Evolutionary conservation across 2,113 vertebrate genomes (phyloP).

Genomic region (Martes martes): DNA sequence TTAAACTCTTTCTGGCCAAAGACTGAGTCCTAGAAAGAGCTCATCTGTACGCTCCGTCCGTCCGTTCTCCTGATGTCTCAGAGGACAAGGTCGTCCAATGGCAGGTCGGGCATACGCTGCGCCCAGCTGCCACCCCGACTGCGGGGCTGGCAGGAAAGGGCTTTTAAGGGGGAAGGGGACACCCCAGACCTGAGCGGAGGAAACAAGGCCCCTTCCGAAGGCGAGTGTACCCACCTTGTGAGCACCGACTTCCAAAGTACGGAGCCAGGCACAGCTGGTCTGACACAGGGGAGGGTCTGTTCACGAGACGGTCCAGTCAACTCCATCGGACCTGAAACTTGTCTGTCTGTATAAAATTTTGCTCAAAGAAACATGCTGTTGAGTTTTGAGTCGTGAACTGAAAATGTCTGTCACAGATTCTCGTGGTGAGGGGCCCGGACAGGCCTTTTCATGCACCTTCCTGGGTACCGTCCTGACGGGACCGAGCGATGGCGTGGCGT

Average conservation of each 20-base stretch:
- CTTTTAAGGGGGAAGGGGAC: not conserved
- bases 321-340: not conserved
- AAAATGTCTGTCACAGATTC: not conserved
- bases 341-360: too few relatives aligned
- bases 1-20: not conserved
- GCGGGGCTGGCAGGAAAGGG: too few relatives aligned
- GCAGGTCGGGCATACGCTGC: fast-evolving
- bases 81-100: not conserved
- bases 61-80: not conserved
- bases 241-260: not conserved
- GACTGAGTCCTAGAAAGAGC: not conserved
- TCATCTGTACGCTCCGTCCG: fast-evolving
- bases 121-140: not conserved
- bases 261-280: not conserved
- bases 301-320: not conserved
- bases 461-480: not conserved
- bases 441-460: not conserved
- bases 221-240: fast-evolving
- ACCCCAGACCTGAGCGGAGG: not conserved
- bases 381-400: not conserved
- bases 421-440: fast-evolving
- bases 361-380: not conserved
- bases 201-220: not conserved
- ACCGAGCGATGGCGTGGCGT: not conserved
- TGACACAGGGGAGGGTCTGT: too few relatives aligned